These are phyloP conservation scores for Channallabes apus DNA, from an alignment of 2,797 vertebrate species.

Conservation along the genomic window DNA sequence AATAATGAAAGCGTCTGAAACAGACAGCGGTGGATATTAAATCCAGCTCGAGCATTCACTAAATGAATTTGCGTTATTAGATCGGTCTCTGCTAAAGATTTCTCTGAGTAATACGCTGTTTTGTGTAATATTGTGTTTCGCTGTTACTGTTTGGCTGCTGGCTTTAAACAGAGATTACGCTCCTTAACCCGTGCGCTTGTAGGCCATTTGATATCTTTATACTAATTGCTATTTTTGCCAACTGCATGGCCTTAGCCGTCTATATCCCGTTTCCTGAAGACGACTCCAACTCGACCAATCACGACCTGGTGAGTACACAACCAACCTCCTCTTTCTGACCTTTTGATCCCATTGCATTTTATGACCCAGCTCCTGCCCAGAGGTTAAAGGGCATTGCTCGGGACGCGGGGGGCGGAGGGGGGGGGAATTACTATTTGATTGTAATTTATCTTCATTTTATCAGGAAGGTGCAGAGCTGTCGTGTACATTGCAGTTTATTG, in stretches of 20 bases:
- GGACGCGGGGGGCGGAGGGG: too few relatives aligned
- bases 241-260: constrained; percentile 99
- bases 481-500: not conserved
- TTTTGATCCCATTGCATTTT: not conserved
- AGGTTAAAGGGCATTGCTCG: not conserved
- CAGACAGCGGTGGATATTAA: not conserved
- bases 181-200: constrained; percentile 61
- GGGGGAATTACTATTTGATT: not conserved
- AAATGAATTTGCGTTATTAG: constrained; percentile 11
- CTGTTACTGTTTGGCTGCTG: not conserved
- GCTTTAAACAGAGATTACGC: not conserved
- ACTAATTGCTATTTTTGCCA: constrained; percentile 99
- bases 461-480: not conserved
- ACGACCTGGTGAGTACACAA: constrained; percentile 91
- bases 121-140: not conserved
- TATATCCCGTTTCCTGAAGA: constrained; percentile 98
- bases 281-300: constrained; percentile 98
- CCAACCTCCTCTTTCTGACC: not conserved
- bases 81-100: not conserved
- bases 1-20: not conserved
- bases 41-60: not conserved
- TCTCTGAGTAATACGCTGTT: not conserved
- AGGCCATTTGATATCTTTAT: constrained; percentile 99
- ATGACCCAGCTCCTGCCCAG: not conserved
- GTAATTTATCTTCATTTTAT: not conserved